Conservation (phyloP, 1,140 invertebrate species). For the Coelopa frigida region DNA sequence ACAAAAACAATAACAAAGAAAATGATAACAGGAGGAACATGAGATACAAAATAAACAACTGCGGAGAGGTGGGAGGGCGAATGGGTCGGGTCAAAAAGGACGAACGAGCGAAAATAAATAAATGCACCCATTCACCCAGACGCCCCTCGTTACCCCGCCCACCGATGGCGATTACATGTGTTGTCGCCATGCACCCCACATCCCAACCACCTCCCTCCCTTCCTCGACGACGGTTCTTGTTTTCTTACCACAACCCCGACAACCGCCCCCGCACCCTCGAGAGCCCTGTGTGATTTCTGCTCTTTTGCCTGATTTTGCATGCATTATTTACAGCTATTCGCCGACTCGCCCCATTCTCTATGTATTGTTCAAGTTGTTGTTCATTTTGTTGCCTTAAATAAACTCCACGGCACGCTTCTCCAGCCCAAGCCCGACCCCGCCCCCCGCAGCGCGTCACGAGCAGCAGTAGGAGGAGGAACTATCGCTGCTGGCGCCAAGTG, state of each 20-base stretch:
- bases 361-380: not conserved
- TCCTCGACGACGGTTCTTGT: no score
- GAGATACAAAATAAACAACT: not conserved
- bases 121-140: not conserved
- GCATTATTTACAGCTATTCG: not conserved
- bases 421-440: not conserved
- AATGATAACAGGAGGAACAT: not conserved
- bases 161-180: not conserved
- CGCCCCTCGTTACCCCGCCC: not conserved
- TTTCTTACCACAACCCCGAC: no score
- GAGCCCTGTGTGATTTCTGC: no score
- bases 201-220: no score
- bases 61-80: no score
- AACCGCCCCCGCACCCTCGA: no score
- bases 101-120: no score
- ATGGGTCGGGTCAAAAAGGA: no score
- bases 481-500: constrained; percentile 12
- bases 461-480: not conserved
- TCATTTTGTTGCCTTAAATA: constrained; percentile 3
- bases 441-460: not conserved
- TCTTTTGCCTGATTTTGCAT: not conserved
- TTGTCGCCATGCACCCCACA: not conserved
- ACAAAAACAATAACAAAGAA: constrained; percentile 4
- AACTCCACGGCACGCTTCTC: not conserved
- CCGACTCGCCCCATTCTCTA: not conserved